A percentile compares a stretch with the other conserved stretches of the same genome.
phyloP scores from a whole-genome alignment of 1,140 invertebrate genomes.

The Procambarus clarkii region DNA sequence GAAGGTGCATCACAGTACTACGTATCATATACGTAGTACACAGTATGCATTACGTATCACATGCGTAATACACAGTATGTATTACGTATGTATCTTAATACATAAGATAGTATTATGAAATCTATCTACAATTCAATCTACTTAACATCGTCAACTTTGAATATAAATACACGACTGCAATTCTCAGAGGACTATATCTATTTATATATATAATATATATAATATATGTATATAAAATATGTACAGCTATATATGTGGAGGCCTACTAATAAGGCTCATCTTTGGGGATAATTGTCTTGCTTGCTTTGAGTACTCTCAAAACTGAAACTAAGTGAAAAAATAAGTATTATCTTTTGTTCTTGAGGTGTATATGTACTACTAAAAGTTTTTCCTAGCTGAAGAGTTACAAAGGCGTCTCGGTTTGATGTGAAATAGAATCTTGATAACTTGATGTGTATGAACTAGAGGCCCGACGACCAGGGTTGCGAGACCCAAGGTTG shows the following conservation, averaged over 20 bases:
- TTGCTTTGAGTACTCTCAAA: background rate
- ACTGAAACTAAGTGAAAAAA: background rate
- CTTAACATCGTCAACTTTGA: background rate
- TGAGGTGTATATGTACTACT: background rate
- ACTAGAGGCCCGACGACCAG: no score
- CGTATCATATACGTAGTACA: no score
- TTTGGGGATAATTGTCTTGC: background rate
- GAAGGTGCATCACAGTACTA: no score
- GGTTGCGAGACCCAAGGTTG: no score
- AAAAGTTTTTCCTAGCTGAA: background rate
- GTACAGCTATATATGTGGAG: no score
- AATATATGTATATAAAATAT: background rate
- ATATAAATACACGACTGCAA: background rate
- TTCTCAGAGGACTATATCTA: background rate
- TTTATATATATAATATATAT: conserved; percentile 10
- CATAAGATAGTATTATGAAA: background rate
- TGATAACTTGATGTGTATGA: no score
- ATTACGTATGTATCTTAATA: background rate
- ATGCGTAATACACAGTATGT: background rate
- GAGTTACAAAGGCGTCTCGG: background rate
- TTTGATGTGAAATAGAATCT: background rate
- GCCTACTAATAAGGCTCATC: background rate
- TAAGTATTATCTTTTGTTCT: background rate
- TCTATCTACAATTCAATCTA: background rate
- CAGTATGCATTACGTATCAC: no score